These are phyloP conservation scores for Drosophila oshimai DNA, from an alignment of 1,140 invertebrate species.

Conservation along the genomic window DNA sequence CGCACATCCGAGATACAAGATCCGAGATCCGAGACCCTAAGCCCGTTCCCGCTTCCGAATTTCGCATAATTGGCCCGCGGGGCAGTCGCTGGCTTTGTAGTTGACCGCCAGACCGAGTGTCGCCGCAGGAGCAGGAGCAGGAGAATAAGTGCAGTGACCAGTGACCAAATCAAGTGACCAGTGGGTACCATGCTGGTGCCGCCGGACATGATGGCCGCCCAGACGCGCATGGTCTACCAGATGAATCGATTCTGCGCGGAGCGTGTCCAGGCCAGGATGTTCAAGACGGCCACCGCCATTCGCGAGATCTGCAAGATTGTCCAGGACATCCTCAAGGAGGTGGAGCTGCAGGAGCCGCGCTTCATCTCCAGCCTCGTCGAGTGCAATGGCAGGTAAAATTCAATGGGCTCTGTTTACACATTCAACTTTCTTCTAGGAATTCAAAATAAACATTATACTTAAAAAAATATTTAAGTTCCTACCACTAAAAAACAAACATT, in stretches of 20 bases:
- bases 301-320: constrained; percentile 96
- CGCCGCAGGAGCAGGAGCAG: constrained; percentile 2
- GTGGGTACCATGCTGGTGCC: constrained; percentile 87
- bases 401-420: no score
- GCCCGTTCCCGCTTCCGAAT: constrained; percentile 23
- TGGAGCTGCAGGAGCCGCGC: constrained; percentile 97
- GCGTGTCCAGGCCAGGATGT: constrained; percentile 92
- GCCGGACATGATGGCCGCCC: constrained; percentile 93
- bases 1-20: background rate
- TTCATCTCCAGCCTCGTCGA: constrained; percentile 94
- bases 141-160: background rate
- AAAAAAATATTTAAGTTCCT: no score
- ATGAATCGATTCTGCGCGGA: constrained; percentile 97
- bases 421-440: no score
- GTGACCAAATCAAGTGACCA: no score
- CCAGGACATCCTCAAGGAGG: constrained; percentile 97
- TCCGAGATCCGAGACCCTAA: background rate
- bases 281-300: constrained; percentile 93
- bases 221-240: constrained; percentile 95
- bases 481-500: no score
- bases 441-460: no score
- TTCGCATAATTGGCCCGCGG: constrained; percentile 64
- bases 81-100: constrained; percentile 33
- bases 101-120: constrained; percentile 48
- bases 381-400: constrained; percentile 86